These are phyloP conservation scores for Aselliscus stoliczkanus DNA, from an alignment of 2,797 vertebrate genomes.

Conservation along the genomic window DNA sequence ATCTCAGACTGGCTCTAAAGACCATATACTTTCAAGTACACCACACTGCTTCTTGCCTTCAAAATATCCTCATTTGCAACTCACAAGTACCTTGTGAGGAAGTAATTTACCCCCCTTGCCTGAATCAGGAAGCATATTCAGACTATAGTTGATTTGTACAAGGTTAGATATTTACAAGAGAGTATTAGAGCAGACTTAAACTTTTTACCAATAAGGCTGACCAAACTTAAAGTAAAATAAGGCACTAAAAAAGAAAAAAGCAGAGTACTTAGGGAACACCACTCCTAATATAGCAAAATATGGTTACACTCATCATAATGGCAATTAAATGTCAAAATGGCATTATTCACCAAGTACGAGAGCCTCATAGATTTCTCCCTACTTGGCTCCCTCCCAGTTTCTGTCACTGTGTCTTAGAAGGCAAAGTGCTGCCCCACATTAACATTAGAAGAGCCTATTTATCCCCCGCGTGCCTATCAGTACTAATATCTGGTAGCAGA, in stretches of 20 bases:
- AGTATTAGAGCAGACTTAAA: background rate
- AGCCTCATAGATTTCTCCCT: background rate
- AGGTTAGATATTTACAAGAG: background rate
- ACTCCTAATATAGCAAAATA: background rate
- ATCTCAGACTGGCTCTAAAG: background rate
- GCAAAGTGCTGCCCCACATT: background rate
- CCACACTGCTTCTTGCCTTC: background rate
- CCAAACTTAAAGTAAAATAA: slow-evolving; percentile 23
- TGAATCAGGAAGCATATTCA: background rate
- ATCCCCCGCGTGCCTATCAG: background rate
- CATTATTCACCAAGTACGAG: slow-evolving; percentile 10
- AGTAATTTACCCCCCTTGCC: background rate
- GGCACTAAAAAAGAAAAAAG: background rate
- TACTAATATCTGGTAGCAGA: background rate
- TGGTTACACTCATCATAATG: background rate
- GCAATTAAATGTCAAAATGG: slow-evolving; percentile 12
- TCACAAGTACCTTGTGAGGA: background rate
- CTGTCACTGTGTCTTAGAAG: background rate
- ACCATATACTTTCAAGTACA: background rate
- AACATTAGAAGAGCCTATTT: background rate
- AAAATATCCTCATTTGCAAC: background rate
- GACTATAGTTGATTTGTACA: background rate
- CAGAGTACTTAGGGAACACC: background rate
- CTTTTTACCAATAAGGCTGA: background rate
- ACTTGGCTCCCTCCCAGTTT: background rate